A percentile compares a stretch with the other conserved stretches of the same genome.
Evolutionary conservation across 2,888 invertebrate genomes (phyloP).

Genomic region (Cristatella mucedo): DNA sequence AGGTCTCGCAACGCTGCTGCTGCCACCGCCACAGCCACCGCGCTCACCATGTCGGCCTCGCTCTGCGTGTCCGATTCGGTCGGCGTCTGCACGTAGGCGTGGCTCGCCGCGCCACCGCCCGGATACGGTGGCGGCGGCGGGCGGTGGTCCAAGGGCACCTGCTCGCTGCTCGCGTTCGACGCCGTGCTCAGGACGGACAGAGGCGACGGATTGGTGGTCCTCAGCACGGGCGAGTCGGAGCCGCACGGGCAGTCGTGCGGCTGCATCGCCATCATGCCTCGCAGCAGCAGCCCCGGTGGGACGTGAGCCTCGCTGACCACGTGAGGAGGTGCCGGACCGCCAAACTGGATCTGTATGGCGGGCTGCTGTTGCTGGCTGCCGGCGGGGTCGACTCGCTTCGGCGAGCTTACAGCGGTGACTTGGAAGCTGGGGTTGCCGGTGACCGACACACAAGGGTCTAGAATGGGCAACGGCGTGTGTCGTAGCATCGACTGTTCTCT

Average conservation of each 20-base stretch:
- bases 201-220: conserved; percentile 34
- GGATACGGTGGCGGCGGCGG: no score
- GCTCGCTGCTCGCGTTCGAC: conserved; percentile 34
- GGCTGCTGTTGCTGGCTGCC: conserved; percentile 13
- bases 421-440: conserved; percentile 18
- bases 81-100: background rate
- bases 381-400: no score
- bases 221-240: conserved; percentile 31
- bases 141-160: conserved; percentile 26
- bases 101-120: background rate
- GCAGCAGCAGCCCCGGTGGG: background rate
- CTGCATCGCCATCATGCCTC: conserved; percentile 7
- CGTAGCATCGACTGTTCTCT: no score
- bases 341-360: conserved; percentile 16
- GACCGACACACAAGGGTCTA: conserved; percentile 18
- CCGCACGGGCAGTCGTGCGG: conserved; percentile 16
- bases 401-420: conserved; percentile 16
- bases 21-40: no score
- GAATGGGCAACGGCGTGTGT: no score
- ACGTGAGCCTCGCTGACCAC: conserved; percentile 5
- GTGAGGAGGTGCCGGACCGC: conserved; percentile 8
- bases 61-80: no score
- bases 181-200: conserved; percentile 32
- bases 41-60: no score
- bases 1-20: no score